phyloP scores from a whole-genome alignment of 1,140 invertebrate species.

The Dolichoris vasculosae region DNA sequence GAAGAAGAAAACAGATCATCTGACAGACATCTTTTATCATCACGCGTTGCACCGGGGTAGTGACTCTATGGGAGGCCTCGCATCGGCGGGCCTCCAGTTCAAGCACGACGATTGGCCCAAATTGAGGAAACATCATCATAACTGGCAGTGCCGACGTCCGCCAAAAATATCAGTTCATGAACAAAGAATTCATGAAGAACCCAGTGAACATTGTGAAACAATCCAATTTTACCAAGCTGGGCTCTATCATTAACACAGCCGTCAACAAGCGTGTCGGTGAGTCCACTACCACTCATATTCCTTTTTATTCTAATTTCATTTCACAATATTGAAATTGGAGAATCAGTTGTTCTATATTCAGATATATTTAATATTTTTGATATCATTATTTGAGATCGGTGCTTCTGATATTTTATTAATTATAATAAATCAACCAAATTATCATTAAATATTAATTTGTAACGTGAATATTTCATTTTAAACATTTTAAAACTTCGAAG shows the following conservation, averaged over 20 bases:
- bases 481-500: too few species aligned
- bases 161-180: constrained; percentile 53
- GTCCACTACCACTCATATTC: too few species aligned
- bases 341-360: too few species aligned
- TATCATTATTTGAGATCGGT: too few species aligned
- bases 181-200: constrained; percentile 72
- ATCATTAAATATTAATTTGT: too few species aligned
- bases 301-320: too few species aligned
- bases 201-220: constrained; percentile 78
- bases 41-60: constrained; percentile 74
- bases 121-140: constrained; percentile 47
- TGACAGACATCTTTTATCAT: constrained; percentile 50
- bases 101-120: constrained; percentile 32
- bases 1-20: too few species aligned
- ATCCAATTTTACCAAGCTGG: constrained; percentile 80
- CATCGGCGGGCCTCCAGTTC: constrained; percentile 70
- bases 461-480: too few species aligned
- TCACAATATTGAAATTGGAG: too few species aligned
- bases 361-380: too few species aligned
- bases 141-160: background rate
- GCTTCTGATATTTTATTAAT: too few species aligned
- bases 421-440: too few species aligned
- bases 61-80: constrained; percentile 74
- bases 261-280: constrained; percentile 75
- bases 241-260: constrained; percentile 80